Evolutionary conservation across 1,140 invertebrate species (phyloP).

Genomic region (Leptonema lineaticorne): DNA sequence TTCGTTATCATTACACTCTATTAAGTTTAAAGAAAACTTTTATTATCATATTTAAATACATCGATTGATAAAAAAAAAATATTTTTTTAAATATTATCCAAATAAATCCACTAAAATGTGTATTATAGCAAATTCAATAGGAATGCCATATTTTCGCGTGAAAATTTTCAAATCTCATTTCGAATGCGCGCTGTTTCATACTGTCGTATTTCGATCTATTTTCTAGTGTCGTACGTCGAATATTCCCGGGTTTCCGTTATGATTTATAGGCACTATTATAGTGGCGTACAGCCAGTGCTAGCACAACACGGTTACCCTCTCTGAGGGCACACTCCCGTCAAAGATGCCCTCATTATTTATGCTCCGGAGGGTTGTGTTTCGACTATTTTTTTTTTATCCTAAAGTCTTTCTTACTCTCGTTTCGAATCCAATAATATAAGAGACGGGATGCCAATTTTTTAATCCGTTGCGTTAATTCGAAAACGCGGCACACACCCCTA

Average conservation of each 20-base stretch:
- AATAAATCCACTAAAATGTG: no score
- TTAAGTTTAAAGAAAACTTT: no score
- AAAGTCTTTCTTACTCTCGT: not conserved
- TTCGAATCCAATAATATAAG: conserved; percentile 7
- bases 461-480: conserved; percentile 15
- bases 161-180: no score
- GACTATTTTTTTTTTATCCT: no score
- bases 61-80: no score
- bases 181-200: no score
- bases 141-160: no score
- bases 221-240: not conserved
- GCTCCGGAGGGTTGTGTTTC: not conserved
- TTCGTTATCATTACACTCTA: no score
- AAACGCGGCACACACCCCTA: not conserved
- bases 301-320: conserved; percentile 24
- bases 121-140: no score
- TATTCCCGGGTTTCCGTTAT: not conserved
- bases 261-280: conserved; percentile 20
- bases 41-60: no score
- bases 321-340: conserved; percentile 6
- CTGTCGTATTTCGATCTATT: no score
- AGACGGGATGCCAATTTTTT: conserved; percentile 6
- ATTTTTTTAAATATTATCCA: no score
- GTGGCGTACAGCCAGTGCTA: not conserved
- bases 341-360: conserved; percentile 18